Evolutionary conservation across 2,113 vertebrate species (phyloP).

Genomic region (Alexandromys fortis): DNA sequence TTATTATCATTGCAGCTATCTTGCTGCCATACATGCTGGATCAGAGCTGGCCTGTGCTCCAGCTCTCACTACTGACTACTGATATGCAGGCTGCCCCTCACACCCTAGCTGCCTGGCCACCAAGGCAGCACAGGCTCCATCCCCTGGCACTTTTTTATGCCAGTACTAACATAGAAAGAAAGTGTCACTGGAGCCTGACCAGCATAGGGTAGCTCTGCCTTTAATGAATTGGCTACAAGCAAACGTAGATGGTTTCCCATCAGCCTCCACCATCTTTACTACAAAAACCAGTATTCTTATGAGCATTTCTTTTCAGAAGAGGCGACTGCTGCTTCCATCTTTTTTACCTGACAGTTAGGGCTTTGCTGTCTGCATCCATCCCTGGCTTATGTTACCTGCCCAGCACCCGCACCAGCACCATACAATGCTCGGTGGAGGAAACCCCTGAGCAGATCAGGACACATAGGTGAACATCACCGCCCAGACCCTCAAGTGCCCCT

Average conservation of each 20-base stretch:
- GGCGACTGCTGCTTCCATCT: neutral
- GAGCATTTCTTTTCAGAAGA: neutral
- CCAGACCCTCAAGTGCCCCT: no score
- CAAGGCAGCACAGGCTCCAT: neutral
- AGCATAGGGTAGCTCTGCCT: neutral
- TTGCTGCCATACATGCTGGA: neutral
- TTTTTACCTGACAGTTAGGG: neutral
- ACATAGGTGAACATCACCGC: no score
- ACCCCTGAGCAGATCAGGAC: fast-evolving
- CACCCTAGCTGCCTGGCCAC: neutral
- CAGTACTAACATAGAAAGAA: neutral
- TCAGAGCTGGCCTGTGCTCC: conserved; percentile 34
- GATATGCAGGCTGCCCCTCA: neutral
- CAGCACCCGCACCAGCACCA: neutral
- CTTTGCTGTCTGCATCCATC: neutral
- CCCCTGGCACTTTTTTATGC: neutral
- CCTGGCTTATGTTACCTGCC: fast-evolving
- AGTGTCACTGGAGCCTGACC: neutral
- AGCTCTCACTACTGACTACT: conserved; percentile 39
- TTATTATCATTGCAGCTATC: conserved; percentile 51
- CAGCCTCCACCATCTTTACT: no score
- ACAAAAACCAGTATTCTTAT: neutral
- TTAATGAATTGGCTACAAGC: neutral
- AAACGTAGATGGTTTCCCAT: neutral
- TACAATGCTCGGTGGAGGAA: neutral